Conservation (phyloP, 2,888 invertebrate genomes). For the Hecatera dysodea region DNA sequence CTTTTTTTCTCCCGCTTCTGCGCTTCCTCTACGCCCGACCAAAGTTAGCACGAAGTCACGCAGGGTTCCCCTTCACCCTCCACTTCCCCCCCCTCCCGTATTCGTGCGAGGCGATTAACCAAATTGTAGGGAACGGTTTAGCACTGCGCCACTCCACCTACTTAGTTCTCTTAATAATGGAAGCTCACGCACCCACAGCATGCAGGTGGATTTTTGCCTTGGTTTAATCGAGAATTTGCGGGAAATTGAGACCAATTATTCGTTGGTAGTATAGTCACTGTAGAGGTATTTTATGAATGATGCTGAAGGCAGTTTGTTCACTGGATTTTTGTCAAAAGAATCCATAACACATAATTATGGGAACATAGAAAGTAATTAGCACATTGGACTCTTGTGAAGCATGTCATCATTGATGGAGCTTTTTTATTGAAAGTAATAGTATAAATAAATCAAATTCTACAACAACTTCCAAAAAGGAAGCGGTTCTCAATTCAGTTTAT, state of each 20-base stretch:
- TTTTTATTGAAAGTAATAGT: background rate
- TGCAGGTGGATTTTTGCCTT: slow-evolving; percentile 55
- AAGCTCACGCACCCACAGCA: slow-evolving; percentile 62
- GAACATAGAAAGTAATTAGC: too few species aligned
- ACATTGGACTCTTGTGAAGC: background rate
- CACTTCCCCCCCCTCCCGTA: slow-evolving; percentile 33
- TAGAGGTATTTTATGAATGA: background rate
- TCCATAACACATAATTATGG: too few species aligned
- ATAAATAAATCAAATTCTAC: background rate
- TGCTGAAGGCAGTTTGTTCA: background rate
- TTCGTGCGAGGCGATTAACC: slow-evolving; percentile 80
- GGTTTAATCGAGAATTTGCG: slow-evolving; percentile 35
- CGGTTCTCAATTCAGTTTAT: too few species aligned
- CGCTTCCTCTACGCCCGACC: slow-evolving; percentile 39
- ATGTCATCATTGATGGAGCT: background rate
- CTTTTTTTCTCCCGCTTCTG: slow-evolving; percentile 34
- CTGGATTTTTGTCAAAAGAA: background rate
- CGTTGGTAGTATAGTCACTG: background rate
- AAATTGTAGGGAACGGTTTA: slow-evolving; percentile 81
- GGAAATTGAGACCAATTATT: slow-evolving; percentile 19
- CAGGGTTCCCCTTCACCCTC: slow-evolving; percentile 63
- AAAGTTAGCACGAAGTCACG: slow-evolving; percentile 78
- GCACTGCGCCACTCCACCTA: slow-evolving; percentile 76
- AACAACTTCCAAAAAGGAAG: too few species aligned
- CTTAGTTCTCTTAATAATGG: slow-evolving; percentile 67